Conservation (phyloP, 2,113 vertebrate genomes). For the Ictidomys tridecemlineatus region DNA sequence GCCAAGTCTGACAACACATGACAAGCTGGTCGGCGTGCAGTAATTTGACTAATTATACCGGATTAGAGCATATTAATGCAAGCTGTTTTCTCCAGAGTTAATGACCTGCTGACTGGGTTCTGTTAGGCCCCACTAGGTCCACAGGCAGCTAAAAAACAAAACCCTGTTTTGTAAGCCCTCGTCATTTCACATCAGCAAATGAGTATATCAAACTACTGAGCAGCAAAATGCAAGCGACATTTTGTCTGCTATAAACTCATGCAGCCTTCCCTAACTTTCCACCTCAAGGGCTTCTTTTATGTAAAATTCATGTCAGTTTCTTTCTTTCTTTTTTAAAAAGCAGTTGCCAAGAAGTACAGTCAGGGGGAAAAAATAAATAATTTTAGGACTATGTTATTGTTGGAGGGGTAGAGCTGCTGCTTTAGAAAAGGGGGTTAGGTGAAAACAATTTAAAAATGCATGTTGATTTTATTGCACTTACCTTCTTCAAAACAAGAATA, state of each 20-base stretch:
- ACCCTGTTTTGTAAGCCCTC: conserved; percentile 91
- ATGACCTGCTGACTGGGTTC: conserved; percentile 94
- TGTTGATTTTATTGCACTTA: conserved; percentile 27
- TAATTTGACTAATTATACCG: conserved; percentile 99
- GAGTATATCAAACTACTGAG: conserved; percentile 91
- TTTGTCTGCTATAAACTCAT: conserved; percentile 88
- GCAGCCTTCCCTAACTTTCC: conserved; percentile 88
- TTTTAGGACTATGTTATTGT: background rate
- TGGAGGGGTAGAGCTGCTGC: conserved; percentile 4
- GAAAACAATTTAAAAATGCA: conserved; percentile 6
- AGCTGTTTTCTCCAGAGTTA: conserved; percentile 99
- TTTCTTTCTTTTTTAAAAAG: conserved; percentile 68
- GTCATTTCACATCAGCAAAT: conserved; percentile 93
- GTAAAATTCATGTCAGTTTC: conserved; percentile 88
- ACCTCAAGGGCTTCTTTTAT: conserved; percentile 91
- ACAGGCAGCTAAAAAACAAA: conserved; percentile 91
- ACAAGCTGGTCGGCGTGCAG: conserved; percentile 96
- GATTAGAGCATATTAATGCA: conserved; percentile 99
- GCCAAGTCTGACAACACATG: conserved; percentile 97
- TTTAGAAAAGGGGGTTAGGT: conserved; percentile 27
- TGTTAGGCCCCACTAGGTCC: conserved; percentile 90
- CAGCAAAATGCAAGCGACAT: conserved; percentile 91
- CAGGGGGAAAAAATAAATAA: conserved; percentile 60
- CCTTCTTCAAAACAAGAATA: conserved; percentile 21
- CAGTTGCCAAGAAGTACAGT: conserved; percentile 66